Evolutionary conservation across 1,140 invertebrate species (phyloP).

Genomic region (Panagrolaimus sp.): DNA sequence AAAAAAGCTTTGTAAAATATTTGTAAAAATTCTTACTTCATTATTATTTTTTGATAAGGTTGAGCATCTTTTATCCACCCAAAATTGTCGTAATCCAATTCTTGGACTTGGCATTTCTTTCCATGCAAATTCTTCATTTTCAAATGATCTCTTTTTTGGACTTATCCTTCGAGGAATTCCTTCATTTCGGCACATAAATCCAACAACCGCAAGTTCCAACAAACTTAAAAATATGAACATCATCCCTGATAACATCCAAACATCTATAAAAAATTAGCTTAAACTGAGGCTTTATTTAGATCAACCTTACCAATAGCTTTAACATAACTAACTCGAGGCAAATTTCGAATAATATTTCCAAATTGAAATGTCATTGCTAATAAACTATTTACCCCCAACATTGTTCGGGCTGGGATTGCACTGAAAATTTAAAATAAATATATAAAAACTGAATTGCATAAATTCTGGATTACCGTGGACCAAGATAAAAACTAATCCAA

Average conservation of each 20-base stretch:
- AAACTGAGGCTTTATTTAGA: neutral
- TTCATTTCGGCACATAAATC: constrained; percentile 58
- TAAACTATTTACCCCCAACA: constrained; percentile 56
- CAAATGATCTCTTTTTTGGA: constrained; percentile 22
- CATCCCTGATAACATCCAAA: constrained; percentile 51
- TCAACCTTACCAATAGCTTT: constrained; percentile 31
- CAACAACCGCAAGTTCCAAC: constrained; percentile 55
- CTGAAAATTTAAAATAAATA: constrained; percentile 43
- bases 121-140: constrained; percentile 51
- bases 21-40: constrained; percentile 46
- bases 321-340: constrained; percentile 55
- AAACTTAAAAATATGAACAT: constrained; percentile 57
- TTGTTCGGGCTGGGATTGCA: constrained; percentile 57
- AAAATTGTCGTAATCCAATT: constrained; percentile 48
- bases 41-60: constrained; percentile 13
- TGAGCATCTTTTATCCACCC: neutral
- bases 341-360: constrained; percentile 58
- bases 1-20: too few relatives aligned
- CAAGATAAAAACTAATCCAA: constrained; percentile 57
- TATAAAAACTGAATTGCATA: neutral
- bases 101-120: constrained; percentile 55
- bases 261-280: constrained; percentile 11
- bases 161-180: constrained; percentile 40
- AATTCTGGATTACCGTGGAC: constrained; percentile 39
- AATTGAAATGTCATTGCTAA: constrained; percentile 59